A percentile compares a stretch with the other conserved stretches of the same genome.
Evolutionary conservation across 2,797 vertebrate species (phyloP).

Genomic region (Sebastes vulpes): DNA sequence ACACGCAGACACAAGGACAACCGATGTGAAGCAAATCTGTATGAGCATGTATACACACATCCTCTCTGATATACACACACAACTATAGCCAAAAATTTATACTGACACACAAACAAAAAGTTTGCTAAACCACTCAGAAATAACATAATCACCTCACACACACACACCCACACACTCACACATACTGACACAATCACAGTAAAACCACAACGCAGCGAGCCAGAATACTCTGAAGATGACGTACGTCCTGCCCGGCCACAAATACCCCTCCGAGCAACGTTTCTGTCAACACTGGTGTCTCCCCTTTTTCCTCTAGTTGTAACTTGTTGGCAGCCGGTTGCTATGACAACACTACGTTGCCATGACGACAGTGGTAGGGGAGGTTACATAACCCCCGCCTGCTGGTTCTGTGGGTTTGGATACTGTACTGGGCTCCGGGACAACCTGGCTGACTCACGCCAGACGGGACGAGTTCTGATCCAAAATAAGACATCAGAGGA

Average conservation of each 20-base stretch:
- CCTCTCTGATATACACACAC: not conserved
- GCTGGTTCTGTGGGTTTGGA: conserved; percentile 37
- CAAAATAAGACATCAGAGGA: conserved; percentile 30
- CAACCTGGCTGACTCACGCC: conserved; percentile 10
- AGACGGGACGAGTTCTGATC: not conserved
- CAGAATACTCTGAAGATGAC: conserved; percentile 52
- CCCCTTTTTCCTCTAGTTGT: conserved; percentile 47
- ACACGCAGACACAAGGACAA: not conserved
- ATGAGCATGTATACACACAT: not conserved
- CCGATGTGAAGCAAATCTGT: too few relatives aligned
- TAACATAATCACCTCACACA: not conserved
- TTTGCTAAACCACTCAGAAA: not conserved
- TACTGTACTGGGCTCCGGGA: conserved; percentile 41
- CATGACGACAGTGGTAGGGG: conserved; percentile 21
- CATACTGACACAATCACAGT: conserved; percentile 5
- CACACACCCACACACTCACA: not conserved
- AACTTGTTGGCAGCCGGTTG: conserved; percentile 59
- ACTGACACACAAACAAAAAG: not conserved
- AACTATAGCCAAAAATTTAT: not conserved
- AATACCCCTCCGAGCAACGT: not conserved
- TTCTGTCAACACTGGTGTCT: conserved; percentile 41
- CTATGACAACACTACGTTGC: conserved; percentile 59
- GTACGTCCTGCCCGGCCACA: conserved; percentile 23
- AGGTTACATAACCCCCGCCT: conserved; percentile 62
- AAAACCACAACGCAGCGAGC: conserved; percentile 28